Evolutionary conservation across 2,113 vertebrate species (phyloP), one percentile per base, ranked within the genome.

Genomic region (Siniperca chuatsi): DNA sequence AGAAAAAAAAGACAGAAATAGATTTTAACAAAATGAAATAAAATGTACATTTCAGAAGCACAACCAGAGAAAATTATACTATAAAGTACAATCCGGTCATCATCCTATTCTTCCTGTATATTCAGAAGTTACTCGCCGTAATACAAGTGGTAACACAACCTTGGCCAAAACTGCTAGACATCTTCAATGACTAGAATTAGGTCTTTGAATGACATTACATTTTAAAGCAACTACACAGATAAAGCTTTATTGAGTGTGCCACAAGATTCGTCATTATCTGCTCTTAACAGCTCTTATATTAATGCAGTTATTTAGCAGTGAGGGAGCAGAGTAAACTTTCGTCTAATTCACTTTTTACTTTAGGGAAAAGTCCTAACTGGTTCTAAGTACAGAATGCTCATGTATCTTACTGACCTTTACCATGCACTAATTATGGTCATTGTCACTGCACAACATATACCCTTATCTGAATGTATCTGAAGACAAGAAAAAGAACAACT

Each of bases 201-300:
- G 16, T 25, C 29, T 54, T 80, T 80, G 9, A 71, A 64, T 48
- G 46, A 9, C 33, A 52, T 40, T 60, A 37, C 1, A 67, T 20
- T 70, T 62, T 25, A 61, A 21, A 52, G 67, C 57, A 70, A 4
- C 60, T 60, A 35, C 65, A 68, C 29, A 50, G 55, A 52, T 52
- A 62, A 62, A 62, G 33, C 16, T 35, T 50, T 55, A n/a, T n/a
- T n/a, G 50, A 40, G 7, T 35, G 16, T 21, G 13, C 68, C 35
- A 35, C 29, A 52, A 21, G 29, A 40, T 8, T 11, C 10, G 0
- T 8, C 52, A 40, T 72, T 40, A 55, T 25, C 35, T 4, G 7
- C 52, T 72, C 52, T 40, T 40, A 7, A 52, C 10, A n/a, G 33
- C 20, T n/a, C 12, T n/a, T 66, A 2, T 29, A 29, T 55, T 73